Percentiles rank a stretch among this genome's conserved stretches.
Evolutionary conservation across 2,888 invertebrate species (phyloP).

Genomic region (Trisateles emortualis): DNA sequence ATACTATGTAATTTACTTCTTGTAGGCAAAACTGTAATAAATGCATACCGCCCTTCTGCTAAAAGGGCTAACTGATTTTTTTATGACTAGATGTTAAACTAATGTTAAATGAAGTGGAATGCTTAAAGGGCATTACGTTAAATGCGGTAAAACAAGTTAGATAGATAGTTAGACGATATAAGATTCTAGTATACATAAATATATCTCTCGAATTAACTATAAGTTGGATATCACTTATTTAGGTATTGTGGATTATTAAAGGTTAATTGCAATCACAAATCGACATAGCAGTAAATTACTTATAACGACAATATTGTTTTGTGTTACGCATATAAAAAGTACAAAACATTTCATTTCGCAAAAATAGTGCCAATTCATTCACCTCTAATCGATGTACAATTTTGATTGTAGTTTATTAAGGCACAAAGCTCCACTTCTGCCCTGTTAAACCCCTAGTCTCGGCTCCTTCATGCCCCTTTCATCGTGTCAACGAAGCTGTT

Average conservation of each 20-base stretch:
- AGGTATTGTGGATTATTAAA: too few relatives aligned
- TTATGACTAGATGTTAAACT: constrained; percentile 10
- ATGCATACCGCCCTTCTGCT: constrained; percentile 15
- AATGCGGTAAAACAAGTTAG: constrained; percentile 6
- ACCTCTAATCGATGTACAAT: too few relatives aligned
- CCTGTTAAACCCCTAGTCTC: constrained; percentile 2
- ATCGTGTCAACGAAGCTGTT: constrained; percentile 22
- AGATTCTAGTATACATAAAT: constrained; percentile 3
- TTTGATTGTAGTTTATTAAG: neutral
- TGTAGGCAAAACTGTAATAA: constrained; percentile 28
- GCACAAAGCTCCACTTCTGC: neutral
- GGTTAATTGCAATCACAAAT: too few relatives aligned
- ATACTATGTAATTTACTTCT: constrained; percentile 44
- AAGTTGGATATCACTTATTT: too few relatives aligned
- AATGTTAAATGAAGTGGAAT: constrained; percentile 5
- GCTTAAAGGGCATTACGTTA: neutral
- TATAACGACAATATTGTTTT: too few relatives aligned
- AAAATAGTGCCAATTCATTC: too few relatives aligned
- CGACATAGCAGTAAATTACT: too few relatives aligned
- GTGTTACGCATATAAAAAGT: too few relatives aligned
- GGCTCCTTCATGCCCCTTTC: constrained; percentile 15
- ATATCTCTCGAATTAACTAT: neutral
- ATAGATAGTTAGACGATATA: constrained; percentile 13
- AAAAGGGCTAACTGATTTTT: constrained; percentile 31
- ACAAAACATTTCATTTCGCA: too few relatives aligned